Conservation (phyloP, 2,888 invertebrate species). For the Sialis fuliginosa region DNA sequence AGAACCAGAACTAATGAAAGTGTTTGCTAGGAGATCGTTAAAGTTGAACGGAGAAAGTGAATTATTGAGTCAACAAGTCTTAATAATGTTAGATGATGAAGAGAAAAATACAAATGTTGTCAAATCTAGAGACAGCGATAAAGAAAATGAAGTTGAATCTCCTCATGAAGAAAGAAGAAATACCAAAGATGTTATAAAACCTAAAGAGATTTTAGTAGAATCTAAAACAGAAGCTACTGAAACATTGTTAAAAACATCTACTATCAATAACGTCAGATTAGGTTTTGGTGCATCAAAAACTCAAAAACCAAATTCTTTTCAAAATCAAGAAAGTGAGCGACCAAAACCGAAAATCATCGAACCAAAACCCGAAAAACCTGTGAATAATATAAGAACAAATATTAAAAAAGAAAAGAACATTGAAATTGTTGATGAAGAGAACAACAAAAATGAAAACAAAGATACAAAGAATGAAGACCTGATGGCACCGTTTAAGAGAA, state of each 20-base stretch:
- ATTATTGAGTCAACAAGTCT: conserved; percentile 36
- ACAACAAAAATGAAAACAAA: conserved; percentile 8
- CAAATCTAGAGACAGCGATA: conserved; percentile 51
- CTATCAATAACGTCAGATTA: conserved; percentile 1
- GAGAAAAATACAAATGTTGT: conserved; percentile 28
- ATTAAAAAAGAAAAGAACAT: conserved; percentile 8
- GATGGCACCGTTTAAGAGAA: conserved; percentile 45
- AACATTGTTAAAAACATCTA: conserved; percentile 6
- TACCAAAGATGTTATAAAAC: conserved; percentile 10
- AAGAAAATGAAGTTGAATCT: conserved; percentile 43
- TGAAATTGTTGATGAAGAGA: conserved; percentile 6
- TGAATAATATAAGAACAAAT: conserved; percentile 9
- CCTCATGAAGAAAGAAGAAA: conserved; percentile 29
- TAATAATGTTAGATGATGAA: conserved; percentile 25
- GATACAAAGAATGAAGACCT: conserved; percentile 15
- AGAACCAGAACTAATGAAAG: conserved; percentile 65
- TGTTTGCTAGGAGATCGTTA: conserved; percentile 61
- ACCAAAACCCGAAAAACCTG: conserved; percentile 9
- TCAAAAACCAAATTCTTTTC: not conserved
- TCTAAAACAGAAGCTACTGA: conserved; percentile 8
- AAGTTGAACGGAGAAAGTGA: conserved; percentile 54
- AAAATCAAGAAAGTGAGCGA: not conserved
- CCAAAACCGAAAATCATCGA: conserved; percentile 7
- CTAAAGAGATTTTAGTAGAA: conserved; percentile 8
- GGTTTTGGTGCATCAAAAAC: not conserved